Evolutionary conservation across 2,888 invertebrate genomes (phyloP).

Genomic region (Candidula unifasciata): DNA sequence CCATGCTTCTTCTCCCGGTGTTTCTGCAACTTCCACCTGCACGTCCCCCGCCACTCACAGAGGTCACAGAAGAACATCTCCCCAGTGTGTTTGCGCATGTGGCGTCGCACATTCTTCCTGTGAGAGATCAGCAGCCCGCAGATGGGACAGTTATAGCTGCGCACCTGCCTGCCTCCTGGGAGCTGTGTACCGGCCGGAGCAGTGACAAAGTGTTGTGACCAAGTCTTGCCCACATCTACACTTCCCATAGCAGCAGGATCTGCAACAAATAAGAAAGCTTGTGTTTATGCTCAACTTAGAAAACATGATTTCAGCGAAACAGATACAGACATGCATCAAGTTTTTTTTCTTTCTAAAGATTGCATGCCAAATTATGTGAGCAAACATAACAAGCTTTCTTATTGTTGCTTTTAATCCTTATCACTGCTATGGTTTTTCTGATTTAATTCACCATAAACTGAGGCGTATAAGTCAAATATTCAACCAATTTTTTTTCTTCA

Average conservation of each 20-base stretch:
- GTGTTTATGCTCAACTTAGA: slow-evolving; percentile 52
- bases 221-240: slow-evolving; percentile 41
- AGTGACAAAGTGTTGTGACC: slow-evolving; percentile 49
- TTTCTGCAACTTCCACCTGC: slow-evolving; percentile 53
- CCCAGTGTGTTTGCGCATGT: slow-evolving; percentile 55
- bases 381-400: slow-evolving; percentile 50
- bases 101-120: slow-evolving; percentile 50
- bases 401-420: slow-evolving; percentile 25
- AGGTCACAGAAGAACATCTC: slow-evolving; percentile 54
- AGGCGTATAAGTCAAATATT: not conserved
- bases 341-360: not conserved
- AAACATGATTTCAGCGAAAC: slow-evolving; percentile 7
- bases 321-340: slow-evolving; percentile 26
- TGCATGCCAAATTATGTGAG: slow-evolving; percentile 41
- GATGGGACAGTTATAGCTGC: slow-evolving; percentile 50
- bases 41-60: slow-evolving; percentile 53
- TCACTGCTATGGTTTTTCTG: not conserved
- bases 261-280: slow-evolving; percentile 54
- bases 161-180: slow-evolving; percentile 25
- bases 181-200: slow-evolving; percentile 45
- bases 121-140: slow-evolving; percentile 51
- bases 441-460: not conserved
- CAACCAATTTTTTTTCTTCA: not conserved
- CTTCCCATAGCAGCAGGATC: slow-evolving; percentile 46
- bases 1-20: slow-evolving; percentile 52